Conservation (phyloP, 2,888 invertebrate genomes). For the Capitulum mitella region DNA sequence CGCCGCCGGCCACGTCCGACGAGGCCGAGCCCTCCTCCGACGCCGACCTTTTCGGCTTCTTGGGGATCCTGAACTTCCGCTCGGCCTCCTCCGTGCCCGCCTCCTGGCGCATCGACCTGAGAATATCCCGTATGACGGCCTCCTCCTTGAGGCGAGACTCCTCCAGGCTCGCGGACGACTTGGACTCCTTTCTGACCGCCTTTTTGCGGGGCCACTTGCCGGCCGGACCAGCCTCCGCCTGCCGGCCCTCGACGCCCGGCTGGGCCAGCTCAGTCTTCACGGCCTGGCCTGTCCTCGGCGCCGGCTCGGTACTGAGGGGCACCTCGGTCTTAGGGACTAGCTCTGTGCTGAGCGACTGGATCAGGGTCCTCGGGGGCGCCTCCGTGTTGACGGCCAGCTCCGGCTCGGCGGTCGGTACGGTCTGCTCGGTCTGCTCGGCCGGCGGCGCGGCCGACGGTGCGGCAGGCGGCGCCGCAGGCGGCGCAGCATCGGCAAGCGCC, state of each 20-base stretch:
- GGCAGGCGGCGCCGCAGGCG: not conserved
- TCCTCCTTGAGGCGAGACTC: not conserved
- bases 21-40: not conserved
- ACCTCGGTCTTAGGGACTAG: too few species aligned
- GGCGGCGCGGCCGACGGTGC: too few species aligned
- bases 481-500: not conserved
- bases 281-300: too few species aligned
- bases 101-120: not conserved
- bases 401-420: too few species aligned
- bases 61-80: not conserved
- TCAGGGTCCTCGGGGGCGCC: too few species aligned
- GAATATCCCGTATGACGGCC: not conserved
- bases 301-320: too few species aligned
- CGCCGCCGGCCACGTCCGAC: not conserved
- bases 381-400: too few species aligned
- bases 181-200: not conserved
- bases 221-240: too few species aligned
- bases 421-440: too few species aligned
- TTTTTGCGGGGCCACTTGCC: not conserved
- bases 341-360: too few species aligned
- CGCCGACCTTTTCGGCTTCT: not conserved
- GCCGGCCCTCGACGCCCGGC: too few species aligned
- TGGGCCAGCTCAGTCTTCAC: too few species aligned
- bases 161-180: not conserved
- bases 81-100: not conserved